Conservation (phyloP, 2,888 invertebrate species). For the Phanerotoma sp. region DNA sequence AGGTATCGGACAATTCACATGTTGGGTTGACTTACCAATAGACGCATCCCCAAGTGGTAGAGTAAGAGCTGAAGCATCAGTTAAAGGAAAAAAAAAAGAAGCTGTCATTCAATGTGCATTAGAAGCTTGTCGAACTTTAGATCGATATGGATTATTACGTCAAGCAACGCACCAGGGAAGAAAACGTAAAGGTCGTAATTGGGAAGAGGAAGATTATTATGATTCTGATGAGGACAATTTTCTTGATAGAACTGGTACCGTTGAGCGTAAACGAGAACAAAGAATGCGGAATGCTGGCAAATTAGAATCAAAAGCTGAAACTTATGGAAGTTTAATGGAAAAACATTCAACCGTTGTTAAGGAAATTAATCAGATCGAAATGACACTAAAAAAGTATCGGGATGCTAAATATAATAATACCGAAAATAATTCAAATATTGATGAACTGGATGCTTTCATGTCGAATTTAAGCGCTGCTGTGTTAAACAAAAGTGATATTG, state of each 20-base stretch:
- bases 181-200: conserved; percentile 75
- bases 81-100: conserved; percentile 93
- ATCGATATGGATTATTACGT: conserved; percentile 81
- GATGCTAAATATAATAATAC: conserved; percentile 55
- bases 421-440: conserved; percentile 60
- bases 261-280: conserved; percentile 81
- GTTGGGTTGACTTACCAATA: conserved; percentile 76
- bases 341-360: conserved; percentile 61
- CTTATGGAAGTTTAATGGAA: conserved; percentile 70
- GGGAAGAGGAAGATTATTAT: conserved; percentile 88
- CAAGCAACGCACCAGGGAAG: conserved; percentile 85
- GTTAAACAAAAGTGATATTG: conserved; percentile 62
- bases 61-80: conserved; percentile 79
- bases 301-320: conserved; percentile 64
- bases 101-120: conserved; percentile 90
- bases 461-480: conserved; percentile 61
- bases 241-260: conserved; percentile 90
- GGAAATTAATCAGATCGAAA: conserved; percentile 65
- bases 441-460: conserved; percentile 87
- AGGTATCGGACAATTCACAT: conserved; percentile 82
- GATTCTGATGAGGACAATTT: conserved; percentile 96
- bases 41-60: conserved; percentile 76
- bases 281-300: conserved; percentile 69
- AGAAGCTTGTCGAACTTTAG: conserved; percentile 91
- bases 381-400: conserved; percentile 56